phyloP scores from a whole-genome alignment of 2,113 vertebrate genomes.

The Mesocricetus auratus region DNA sequence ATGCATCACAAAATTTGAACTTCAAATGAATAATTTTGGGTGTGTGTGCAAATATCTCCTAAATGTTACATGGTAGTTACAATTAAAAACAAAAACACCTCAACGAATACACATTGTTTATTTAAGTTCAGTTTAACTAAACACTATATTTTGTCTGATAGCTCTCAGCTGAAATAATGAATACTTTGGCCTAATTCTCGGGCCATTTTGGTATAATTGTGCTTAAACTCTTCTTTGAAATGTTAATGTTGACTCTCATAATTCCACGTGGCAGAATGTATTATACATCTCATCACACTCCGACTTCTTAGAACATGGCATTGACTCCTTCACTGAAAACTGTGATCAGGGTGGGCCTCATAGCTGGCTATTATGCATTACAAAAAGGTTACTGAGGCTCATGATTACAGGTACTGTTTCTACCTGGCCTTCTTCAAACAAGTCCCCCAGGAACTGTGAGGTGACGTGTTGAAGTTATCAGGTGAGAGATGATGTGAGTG shows the following conservation, averaged over 20 bases:
- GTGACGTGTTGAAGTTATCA: not conserved
- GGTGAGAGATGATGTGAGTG: not conserved
- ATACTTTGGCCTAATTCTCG: not conserved
- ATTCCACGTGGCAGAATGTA: not conserved
- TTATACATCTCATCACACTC: not conserved
- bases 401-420: not conserved
- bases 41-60: not conserved
- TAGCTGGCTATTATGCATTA: not conserved
- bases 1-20: constrained; percentile 17
- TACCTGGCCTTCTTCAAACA: not conserved
- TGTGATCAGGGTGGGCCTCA: not conserved
- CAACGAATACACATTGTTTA: constrained; percentile 3
- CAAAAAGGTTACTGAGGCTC: not conserved
- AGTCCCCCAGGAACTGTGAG: not conserved
- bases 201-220: not conserved
- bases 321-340: not conserved
- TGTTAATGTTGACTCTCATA: not conserved
- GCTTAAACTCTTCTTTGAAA: not conserved
- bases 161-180: not conserved
- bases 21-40: not conserved
- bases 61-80: constrained; percentile 2
- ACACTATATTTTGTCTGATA: not conserved
- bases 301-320: not conserved
- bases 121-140: constrained; percentile 41
- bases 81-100: not conserved